phyloP scores from a whole-genome alignment of 2,113 vertebrate species.

The Eidolon helvum region DNA sequence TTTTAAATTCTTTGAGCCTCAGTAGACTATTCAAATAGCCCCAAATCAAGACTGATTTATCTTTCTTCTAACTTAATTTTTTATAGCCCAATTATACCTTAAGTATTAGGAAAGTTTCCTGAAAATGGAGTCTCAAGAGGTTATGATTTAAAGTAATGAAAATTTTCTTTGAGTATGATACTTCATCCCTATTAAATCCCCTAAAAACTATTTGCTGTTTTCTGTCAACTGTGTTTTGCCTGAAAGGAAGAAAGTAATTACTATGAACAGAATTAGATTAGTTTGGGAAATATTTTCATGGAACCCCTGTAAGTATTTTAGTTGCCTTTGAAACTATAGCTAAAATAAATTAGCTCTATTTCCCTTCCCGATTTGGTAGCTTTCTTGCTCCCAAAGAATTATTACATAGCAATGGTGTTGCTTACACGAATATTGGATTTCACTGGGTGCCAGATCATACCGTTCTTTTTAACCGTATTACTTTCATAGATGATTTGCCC shows the following conservation, averaged over 20 bases:
- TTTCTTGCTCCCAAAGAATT: conserved; percentile 74
- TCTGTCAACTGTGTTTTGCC: conserved; percentile 67
- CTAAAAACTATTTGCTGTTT: conserved; percentile 57
- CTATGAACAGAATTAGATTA: conserved; percentile 40
- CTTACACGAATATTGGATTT: conserved; percentile 80
- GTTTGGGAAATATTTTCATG: conserved; percentile 63
- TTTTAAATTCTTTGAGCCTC: background rate
- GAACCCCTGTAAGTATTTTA: conserved; percentile 73
- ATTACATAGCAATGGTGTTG: conserved; percentile 71
- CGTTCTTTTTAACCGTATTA: conserved; percentile 76
- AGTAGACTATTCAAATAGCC: background rate
- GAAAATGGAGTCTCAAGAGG: conserved; percentile 43
- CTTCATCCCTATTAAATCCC: conserved; percentile 55
- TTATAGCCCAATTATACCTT: background rate
- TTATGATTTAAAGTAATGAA: conserved; percentile 56
- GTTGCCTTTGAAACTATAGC: conserved; percentile 62
- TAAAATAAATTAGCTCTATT: conserved; percentile 73
- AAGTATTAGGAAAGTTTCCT: background rate
- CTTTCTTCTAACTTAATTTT: background rate
- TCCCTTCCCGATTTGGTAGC: conserved; percentile 68
- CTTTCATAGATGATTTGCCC: conserved; percentile 81
- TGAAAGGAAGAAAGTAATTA: conserved; percentile 61
- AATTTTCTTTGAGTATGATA: conserved; percentile 61
- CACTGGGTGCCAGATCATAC: conserved; percentile 71
- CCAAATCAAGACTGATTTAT: background rate